Evolutionary conservation across 2,888 invertebrate species (phyloP).

Genomic region (Apamea anceps): DNA sequence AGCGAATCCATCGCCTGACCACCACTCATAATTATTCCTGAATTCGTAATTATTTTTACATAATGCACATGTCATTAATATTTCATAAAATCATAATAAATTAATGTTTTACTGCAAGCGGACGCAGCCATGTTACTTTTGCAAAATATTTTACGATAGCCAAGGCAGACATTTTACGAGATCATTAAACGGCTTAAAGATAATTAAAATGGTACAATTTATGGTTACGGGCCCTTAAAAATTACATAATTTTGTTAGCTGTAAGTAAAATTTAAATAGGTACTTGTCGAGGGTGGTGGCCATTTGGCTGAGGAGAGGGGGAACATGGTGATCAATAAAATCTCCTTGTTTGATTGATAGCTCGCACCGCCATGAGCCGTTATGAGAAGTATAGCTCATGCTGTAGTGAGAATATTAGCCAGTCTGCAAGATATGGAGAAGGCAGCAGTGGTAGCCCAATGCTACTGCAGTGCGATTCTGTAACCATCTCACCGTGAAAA

Average conservation of each 20-base stretch:
- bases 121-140: constrained; percentile 39
- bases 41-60: constrained; percentile 31
- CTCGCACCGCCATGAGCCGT: neutral
- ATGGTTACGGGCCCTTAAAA: constrained; percentile 49
- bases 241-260: constrained; percentile 61
- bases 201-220: constrained; percentile 58
- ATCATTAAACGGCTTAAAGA: constrained; percentile 56
- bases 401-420: neutral
- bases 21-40: constrained; percentile 26
- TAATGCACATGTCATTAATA: constrained; percentile 27
- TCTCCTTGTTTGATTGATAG: neutral
- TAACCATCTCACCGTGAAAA: too few species aligned
- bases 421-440: neutral
- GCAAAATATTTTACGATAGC: constrained; percentile 55
- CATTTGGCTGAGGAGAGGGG: neutral
- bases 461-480: too few species aligned
- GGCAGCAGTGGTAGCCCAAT: too few species aligned
- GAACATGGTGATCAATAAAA: neutral
- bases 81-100: constrained; percentile 34
- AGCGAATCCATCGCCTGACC: constrained; percentile 13
- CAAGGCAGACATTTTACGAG: constrained; percentile 55
- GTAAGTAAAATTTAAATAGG: constrained; percentile 45
- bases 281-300: constrained; percentile 3
- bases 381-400: neutral
- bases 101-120: constrained; percentile 22